Evolutionary conservation across 1,140 invertebrate species (phyloP), one percentile per base, ranked within the genome.

Genomic region (Eumeta japonica): DNA sequence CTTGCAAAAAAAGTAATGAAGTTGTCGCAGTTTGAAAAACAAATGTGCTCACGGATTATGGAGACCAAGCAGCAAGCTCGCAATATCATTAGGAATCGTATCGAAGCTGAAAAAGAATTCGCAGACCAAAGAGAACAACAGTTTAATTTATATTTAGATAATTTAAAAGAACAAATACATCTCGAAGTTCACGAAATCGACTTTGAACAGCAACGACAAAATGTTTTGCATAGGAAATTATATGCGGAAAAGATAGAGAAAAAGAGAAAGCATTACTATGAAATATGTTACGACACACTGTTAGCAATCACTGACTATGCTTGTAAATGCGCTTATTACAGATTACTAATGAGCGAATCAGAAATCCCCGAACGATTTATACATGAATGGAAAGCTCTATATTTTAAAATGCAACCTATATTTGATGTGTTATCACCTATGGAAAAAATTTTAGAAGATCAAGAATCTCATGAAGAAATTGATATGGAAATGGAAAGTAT

Each of bases 21-120:
- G 45, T 71, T 83, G 35, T 81, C 81, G 2, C 63, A 75, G 15
- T 83, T 81, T 52, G 83, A 85, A 43, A 83, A 83, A 50, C 77
- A 80, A 56, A 79, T 85, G 58, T 64, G 78, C 17, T 76, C 71
- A 17, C 81, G 82, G 58, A 55, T 84, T 19, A 76, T 77, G 51
- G 79, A 81, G 48, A 75, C 81, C 0, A 75, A 79, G 12, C 62
- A 79, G 16, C 70, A 81, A 45, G 77, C 75, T 17, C 62, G 76
- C 9, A 65, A 72, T 37, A 71, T 83, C 36, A 46, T 67, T 1
- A 57, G 71, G 34, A 82, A 81, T 48, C 68, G 77, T 50, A 62
- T 58, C 24, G 54, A 66, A 14, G 71, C 74, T 12, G 65, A 80
- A 43, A 53, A 59, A 17, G 63, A 79, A 45, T 73, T 77, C 43